Conservation (phyloP, 2,888 invertebrate genomes). For the Nycteola revayana region DNA sequence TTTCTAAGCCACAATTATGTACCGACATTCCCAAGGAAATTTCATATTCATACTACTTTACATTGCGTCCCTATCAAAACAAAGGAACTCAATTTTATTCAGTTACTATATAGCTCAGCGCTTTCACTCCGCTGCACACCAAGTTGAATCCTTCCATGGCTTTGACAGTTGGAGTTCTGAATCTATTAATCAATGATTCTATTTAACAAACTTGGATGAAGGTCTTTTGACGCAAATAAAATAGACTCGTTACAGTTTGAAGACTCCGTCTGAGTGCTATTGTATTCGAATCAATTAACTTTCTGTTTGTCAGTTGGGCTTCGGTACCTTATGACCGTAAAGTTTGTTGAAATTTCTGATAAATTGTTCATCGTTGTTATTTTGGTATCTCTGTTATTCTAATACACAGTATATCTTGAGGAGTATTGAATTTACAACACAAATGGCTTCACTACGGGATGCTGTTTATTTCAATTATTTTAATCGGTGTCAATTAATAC, state of each 20-base stretch:
- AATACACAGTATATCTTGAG: neutral
- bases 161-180: conserved; percentile 38
- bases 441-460: no score
- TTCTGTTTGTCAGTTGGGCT: conserved; percentile 44
- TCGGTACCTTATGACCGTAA: conserved; percentile 34
- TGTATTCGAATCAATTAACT: conserved; percentile 50
- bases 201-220: conserved; percentile 44
- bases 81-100: conserved; percentile 28
- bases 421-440: no score
- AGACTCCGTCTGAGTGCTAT: conserved; percentile 32
- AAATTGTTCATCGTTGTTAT: conserved; percentile 29
- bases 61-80: conserved; percentile 26
- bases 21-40: conserved; percentile 19
- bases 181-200: conserved; percentile 50
- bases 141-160: conserved; percentile 38
- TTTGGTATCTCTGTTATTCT: conserved; percentile 18
- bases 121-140: conserved; percentile 35
- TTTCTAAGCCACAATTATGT: conserved; percentile 26
- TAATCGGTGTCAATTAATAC: no score
- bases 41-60: conserved; percentile 24
- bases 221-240: conserved; percentile 48
- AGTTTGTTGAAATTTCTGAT: conserved; percentile 37
- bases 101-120: conserved; percentile 27
- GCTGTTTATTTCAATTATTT: no score
- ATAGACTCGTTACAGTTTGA: conserved; percentile 41